Conservation (phyloP, 2,888 invertebrate genomes). For the Orthosia gracilis region DNA sequence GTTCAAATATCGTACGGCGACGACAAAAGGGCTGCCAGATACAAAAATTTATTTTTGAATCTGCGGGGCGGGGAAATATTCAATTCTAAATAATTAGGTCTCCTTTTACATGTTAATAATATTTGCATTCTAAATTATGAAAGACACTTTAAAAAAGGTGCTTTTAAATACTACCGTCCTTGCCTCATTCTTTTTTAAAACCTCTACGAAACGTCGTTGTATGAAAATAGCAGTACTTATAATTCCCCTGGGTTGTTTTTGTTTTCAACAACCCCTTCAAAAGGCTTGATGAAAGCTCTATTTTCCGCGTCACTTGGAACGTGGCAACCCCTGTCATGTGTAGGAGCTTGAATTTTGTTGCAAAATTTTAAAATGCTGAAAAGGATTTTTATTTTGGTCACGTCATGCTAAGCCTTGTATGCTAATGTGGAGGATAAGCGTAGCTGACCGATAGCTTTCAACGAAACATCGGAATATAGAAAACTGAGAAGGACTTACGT, state of each 20-base stretch:
- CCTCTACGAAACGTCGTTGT: not conserved
- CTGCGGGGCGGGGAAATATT: not conserved
- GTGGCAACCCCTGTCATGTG: slow-evolving; percentile 51
- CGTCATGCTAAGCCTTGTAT: slow-evolving; percentile 53
- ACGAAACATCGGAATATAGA: not conserved
- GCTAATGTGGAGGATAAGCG: slow-evolving; percentile 48
- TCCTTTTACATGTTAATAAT: not conserved
- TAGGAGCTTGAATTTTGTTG: slow-evolving; percentile 50
- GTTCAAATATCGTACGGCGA: slow-evolving; percentile 35
- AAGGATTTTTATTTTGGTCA: slow-evolving; percentile 57
- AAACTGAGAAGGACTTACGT: slow-evolving; percentile 20
- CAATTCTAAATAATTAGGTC: not conserved
- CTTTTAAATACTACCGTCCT: not conserved
- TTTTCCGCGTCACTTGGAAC: slow-evolving; percentile 16
- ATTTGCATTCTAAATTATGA: not conserved
- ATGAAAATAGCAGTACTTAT: not conserved
- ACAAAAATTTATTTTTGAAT: not conserved
- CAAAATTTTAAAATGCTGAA: slow-evolving; percentile 56
- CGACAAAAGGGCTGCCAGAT: slow-evolving; percentile 40
- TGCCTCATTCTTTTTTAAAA: no score
- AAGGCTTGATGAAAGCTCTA: slow-evolving; percentile 22
- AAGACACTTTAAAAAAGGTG: not conserved
- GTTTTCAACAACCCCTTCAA: not conserved
- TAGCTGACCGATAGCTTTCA: slow-evolving; percentile 23
- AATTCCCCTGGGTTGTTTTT: not conserved